Evolutionary conservation across 1,140 invertebrate species (phyloP).

Genomic region (Bradynema listronoti): DNA sequence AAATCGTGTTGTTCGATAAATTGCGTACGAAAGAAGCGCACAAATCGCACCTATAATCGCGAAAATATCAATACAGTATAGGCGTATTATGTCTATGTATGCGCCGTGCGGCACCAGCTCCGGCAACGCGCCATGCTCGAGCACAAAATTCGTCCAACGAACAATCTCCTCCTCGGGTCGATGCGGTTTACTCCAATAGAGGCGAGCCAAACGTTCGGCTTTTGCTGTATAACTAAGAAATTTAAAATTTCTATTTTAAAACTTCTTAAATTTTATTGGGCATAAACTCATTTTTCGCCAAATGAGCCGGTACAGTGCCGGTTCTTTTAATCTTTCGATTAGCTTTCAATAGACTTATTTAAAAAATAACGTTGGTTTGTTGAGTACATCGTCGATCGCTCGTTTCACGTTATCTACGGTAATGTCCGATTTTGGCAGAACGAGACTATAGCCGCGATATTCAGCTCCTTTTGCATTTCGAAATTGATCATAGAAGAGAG

Average conservation of each 20-base stretch:
- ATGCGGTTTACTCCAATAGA: slow-evolving; percentile 30
- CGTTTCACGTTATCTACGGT: slow-evolving; percentile 12
- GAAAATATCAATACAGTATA: slow-evolving; percentile 32
- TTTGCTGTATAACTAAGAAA: slow-evolving; percentile 26
- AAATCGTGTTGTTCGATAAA: too few species aligned
- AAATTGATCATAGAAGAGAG: slow-evolving; percentile 44
- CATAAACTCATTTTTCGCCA: background rate
- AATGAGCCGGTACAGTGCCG: background rate
- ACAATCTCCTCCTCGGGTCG: slow-evolving; percentile 34
- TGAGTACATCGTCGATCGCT: slow-evolving; percentile 20
- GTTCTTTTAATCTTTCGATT: background rate
- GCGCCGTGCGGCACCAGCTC: slow-evolving; percentile 28
- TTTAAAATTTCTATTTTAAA: background rate
- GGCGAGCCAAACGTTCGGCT: slow-evolving; percentile 20
- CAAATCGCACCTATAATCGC: slow-evolving; percentile 9
- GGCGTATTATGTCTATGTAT: slow-evolving; percentile 16
- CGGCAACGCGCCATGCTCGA: slow-evolving; percentile 28
- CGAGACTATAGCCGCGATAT: slow-evolving; percentile 30
- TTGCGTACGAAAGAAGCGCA: too few species aligned
- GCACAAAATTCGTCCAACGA: slow-evolving; percentile 41
- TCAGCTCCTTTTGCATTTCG: slow-evolving; percentile 39
- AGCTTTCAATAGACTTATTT: background rate
- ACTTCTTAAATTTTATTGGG: background rate
- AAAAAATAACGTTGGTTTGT: slow-evolving; percentile 15
- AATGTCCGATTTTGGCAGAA: slow-evolving; percentile 16